These are phyloP conservation scores for Hippocampus zosterae DNA, from an alignment of 2,113 vertebrate species.

Conservation along the genomic window DNA sequence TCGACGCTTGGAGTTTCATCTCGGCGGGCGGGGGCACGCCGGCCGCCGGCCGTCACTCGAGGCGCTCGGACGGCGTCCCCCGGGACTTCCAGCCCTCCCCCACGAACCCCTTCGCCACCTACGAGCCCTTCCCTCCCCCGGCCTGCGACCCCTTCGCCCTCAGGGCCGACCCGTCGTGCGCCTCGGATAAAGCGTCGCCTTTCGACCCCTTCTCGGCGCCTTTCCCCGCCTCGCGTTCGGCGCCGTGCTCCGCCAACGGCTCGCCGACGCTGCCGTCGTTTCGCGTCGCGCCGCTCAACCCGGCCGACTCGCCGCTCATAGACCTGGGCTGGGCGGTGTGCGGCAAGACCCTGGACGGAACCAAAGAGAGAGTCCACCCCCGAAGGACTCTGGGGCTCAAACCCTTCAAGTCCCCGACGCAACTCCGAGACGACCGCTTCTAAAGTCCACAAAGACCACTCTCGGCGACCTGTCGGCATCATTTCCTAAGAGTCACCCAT, in stretches of 20 bases:
- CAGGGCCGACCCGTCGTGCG: conserved; percentile 53
- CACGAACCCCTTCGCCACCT: conserved; percentile 79
- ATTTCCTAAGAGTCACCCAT: background rate
- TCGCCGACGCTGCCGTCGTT: conserved; percentile 70
- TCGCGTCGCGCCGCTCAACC: conserved; percentile 60
- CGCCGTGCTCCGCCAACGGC: conserved; percentile 72
- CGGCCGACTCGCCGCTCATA: conserved; percentile 65
- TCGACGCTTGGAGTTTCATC: conserved; percentile 88
- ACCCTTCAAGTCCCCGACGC: conserved; percentile 70
- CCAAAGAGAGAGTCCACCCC: conserved; percentile 70
- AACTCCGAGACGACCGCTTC: conserved; percentile 69
- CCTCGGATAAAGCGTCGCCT: conserved; percentile 38
- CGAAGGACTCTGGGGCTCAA: conserved; percentile 69
- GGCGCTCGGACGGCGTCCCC: conserved; percentile 44
- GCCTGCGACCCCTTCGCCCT: conserved; percentile 74
- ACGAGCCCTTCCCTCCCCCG: conserved; percentile 74
- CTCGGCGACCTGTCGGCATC: too few relatives aligned
- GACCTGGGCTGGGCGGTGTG: conserved; percentile 66
- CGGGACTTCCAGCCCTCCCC: conserved; percentile 73
- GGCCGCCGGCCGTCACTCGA: conserved; percentile 34
- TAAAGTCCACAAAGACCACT: conserved; percentile 28
- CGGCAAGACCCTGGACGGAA: conserved; percentile 47
- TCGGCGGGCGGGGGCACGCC: conserved; percentile 65
- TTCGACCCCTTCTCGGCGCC: conserved; percentile 73
- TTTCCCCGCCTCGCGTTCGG: conserved; percentile 71